These are phyloP conservation scores for Limanda limanda DNA, from an alignment of 2,113 vertebrate genomes.

Conservation along the genomic window DNA sequence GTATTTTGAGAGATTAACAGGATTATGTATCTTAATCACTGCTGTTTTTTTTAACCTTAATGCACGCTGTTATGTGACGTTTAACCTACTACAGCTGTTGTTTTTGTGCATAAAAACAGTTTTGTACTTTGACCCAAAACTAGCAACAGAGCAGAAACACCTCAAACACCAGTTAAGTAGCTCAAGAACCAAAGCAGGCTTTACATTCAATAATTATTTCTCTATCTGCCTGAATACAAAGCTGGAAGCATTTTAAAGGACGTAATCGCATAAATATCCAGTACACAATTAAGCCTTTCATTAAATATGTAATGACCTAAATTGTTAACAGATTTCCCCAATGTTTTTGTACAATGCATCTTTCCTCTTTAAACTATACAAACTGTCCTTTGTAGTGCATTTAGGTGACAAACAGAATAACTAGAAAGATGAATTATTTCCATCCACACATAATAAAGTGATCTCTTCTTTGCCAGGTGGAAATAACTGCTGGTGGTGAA, in stretches of 20 bases:
- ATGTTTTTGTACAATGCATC: background rate
- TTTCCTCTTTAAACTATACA: background rate
- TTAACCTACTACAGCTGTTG: background rate
- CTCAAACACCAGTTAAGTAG: conserved; percentile 2
- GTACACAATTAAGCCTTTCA: background rate
- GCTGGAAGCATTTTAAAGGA: conserved; percentile 17
- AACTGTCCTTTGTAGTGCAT: conserved; percentile 16
- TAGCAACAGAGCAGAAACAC: background rate
- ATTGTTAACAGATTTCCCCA: background rate
- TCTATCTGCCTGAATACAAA: conserved; percentile 4
- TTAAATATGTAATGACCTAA: conserved; percentile 4
- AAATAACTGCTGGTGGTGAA: conserved; percentile 14
- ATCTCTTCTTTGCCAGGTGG: conserved; percentile 6
- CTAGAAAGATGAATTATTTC: background rate
- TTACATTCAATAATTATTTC: conserved; percentile 3
- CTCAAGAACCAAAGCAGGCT: background rate
- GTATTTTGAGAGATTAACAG: too few species aligned
- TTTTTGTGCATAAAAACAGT: background rate
- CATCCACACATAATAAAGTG: background rate
- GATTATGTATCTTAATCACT: background rate
- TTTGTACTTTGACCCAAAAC: background rate
- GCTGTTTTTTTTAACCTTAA: background rate
- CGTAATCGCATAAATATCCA: background rate
- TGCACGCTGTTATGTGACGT: background rate
- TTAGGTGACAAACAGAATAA: background rate